Evolutionary conservation across 2,797 vertebrate species (phyloP).

Genomic region (Pipistrellus kuhlii): DNA sequence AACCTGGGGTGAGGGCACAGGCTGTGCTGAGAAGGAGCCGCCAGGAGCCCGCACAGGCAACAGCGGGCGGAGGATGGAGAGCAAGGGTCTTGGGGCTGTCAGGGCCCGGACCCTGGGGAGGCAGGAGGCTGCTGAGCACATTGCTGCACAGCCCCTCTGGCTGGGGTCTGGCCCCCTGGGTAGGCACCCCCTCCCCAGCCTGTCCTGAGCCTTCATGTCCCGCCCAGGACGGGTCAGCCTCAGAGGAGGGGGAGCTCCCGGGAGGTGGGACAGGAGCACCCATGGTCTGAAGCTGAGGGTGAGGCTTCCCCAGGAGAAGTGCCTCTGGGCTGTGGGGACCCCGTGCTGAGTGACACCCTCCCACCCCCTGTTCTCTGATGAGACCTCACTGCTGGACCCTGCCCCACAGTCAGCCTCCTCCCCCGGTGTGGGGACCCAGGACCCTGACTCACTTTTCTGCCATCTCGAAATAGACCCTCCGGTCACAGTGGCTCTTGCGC

Average conservation of each 20-base stretch:
- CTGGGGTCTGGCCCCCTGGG: not conserved
- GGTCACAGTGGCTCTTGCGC: slow-evolving; percentile 73
- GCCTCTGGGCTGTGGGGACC: not conserved
- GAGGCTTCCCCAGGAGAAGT: not conserved
- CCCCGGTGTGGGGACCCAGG: no score
- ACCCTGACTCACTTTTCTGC: slow-evolving; percentile 74
- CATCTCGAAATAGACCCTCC: slow-evolving; percentile 80
- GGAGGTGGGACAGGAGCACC: not conserved
- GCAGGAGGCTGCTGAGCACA: not conserved
- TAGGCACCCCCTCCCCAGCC: not conserved
- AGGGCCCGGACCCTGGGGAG: not conserved
- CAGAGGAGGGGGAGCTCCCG: not conserved
- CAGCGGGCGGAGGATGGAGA: not conserved
- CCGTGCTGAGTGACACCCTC: not conserved
- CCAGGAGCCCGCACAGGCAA: not conserved
- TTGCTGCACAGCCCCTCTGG: not conserved
- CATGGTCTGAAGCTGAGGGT: not conserved
- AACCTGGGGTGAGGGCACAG: slow-evolving; percentile 52
- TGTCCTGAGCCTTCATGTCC: not conserved
- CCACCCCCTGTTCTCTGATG: not conserved
- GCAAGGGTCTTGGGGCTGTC: not conserved
- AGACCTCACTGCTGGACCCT: not conserved
- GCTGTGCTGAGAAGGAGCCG: not conserved
- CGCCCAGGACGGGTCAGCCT: not conserved
- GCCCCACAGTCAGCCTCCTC: no score